Base-by-base conservation (phyloP, 2,113 vertebrate genomes). In the Oceanites oceanicus region DNA sequence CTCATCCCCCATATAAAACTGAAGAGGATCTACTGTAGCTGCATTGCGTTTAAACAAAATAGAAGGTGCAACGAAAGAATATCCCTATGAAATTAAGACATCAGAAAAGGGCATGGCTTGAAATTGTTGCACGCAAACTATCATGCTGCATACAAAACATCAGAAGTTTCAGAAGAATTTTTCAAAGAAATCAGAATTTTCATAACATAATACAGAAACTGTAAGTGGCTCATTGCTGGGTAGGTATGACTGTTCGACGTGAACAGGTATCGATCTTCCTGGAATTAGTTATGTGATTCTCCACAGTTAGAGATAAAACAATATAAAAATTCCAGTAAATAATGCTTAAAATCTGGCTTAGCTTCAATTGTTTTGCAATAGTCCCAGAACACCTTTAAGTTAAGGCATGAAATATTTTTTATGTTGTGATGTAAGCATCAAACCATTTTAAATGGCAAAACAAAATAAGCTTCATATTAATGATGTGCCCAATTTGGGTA, bases 21-120 rank as follows among this genome's bases (percentile, higher is more conserved):
- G 99, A 85, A 99, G 96, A 15, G 98, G 98, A 88, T 99, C 99
- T 67, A 99, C 98, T 96, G 99, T 99, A 92, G 99, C 99, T 71
- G 98, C 99, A 56, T 99, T 99, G 90, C 98, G 99, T 98, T 99
- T 99, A 96, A 99, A 99, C 68, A 99, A 98, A 91, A 99, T 99
- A 86, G 99, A 99, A 52, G 99, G 99, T 73, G 99, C 99, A 96
- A 99, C 99, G 80, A 99, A 99, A 81, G 99, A 99, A 96, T 99
- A 99, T 62, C 99, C 99, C 99, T 99, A 74, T 36, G 86, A 72
- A 89, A 93, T 86, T 55, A 53, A 85, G 90, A 96, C 55, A 96
- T 58, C 73, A 94, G 68, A 97, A 96, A 91, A 96, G 32, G 88
- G 89, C 96, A 97, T 73, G 65, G 94, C 95, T 97, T 97, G 53